Evolutionary conservation across 2,113 vertebrate species (phyloP).

Genomic region (Odocoileus hemionus): DNA sequence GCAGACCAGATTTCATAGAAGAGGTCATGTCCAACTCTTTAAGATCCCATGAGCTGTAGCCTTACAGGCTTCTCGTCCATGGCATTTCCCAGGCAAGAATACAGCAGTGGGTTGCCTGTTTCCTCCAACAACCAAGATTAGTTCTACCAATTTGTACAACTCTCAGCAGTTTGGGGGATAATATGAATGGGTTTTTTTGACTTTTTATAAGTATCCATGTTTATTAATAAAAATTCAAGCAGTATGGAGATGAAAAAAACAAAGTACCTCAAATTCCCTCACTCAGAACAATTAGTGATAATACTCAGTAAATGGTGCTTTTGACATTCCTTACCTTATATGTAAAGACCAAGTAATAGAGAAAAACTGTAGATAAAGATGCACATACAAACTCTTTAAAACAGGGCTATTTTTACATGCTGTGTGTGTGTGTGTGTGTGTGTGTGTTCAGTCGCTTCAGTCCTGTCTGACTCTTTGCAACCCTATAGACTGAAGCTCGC

Average conservation of each 20-base stretch:
- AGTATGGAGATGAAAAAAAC: neutral
- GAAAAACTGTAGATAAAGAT: neutral
- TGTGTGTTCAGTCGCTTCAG: neutral
- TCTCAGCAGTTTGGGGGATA: neutral
- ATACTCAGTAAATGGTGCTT: neutral
- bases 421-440: neutral
- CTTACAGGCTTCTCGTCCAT: neutral
- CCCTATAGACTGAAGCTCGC: neutral
- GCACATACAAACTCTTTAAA: neutral
- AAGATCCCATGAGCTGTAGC: neutral
- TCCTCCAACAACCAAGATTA: neutral
- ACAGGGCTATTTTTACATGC: neutral
- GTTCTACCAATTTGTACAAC: neutral
- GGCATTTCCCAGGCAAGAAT: neutral
- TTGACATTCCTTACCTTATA: neutral
- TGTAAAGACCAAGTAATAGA: neutral
- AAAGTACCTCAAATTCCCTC: neutral
- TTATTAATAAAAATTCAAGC: neutral
- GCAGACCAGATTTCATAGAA: neutral
- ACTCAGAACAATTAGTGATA: neutral
- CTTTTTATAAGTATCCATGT: neutral
- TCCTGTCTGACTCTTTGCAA: rapidly evolving
- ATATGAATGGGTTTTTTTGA: neutral
- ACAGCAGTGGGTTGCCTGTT: neutral
- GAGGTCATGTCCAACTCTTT: neutral